Conservation (phyloP, 2,888 invertebrate genomes). For the Apamea epomidion region DNA sequence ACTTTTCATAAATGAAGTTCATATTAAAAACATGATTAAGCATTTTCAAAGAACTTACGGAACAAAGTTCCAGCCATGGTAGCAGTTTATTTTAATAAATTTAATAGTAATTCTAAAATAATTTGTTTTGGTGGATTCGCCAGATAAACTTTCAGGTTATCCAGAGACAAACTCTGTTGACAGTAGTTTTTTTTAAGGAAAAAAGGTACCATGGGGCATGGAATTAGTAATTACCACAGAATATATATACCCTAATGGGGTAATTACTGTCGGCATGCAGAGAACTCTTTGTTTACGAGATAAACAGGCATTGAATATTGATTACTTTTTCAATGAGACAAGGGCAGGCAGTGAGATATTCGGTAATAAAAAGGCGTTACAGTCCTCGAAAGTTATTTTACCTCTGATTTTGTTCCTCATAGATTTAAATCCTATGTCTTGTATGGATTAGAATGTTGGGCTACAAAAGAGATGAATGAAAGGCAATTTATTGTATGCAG, state of each 20-base stretch:
- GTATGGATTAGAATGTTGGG: neutral
- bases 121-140: slow-evolving; percentile 29
- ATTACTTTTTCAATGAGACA: too few species aligned
- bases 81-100: slow-evolving; percentile 35
- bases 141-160: slow-evolving; percentile 59
- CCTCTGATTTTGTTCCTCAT: neutral
- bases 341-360: neutral
- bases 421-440: neutral
- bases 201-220: neutral
- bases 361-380: neutral
- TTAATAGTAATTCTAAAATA: neutral
- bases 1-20: slow-evolving; percentile 18
- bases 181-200: neutral
- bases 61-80: slow-evolving; percentile 83
- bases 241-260: too few species aligned
- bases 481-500: neutral
- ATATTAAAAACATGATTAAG: neutral
- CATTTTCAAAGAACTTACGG: slow-evolving; percentile 74
- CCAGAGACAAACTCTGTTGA: slow-evolving; percentile 44
- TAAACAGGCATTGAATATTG: too few species aligned
- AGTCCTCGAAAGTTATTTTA: neutral
- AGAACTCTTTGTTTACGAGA: neutral
- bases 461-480: neutral
- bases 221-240: neutral
- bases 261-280: neutral